Percentiles rank a stretch among this genome's conserved stretches.
Conservation (phyloP, 2,888 invertebrate genomes). For the Parapristionchus giblindavisi region DNA sequence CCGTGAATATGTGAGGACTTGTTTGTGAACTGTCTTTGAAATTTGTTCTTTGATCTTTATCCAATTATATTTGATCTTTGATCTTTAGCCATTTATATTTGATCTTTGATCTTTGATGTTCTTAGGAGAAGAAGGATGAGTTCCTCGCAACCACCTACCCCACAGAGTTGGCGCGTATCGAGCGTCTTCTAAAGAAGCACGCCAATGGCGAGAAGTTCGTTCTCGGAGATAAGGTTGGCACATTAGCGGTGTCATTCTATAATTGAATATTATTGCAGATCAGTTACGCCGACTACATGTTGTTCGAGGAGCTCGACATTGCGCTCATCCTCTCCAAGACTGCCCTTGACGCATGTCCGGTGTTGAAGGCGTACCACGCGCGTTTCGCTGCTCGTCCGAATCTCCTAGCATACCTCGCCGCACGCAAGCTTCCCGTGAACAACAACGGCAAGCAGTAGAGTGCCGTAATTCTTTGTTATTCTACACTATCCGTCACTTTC, state of each 20-base stretch:
- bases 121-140: conserved; percentile 45
- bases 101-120: not conserved
- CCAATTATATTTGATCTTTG: not conserved
- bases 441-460: conserved; percentile 57
- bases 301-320: conserved; percentile 63
- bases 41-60: not conserved
- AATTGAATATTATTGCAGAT: conserved; percentile 40
- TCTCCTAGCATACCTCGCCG: conserved; percentile 48
- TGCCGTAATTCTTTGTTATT: too few species aligned
- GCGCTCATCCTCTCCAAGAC: conserved; percentile 49
- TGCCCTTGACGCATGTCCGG: conserved; percentile 53
- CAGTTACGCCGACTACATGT: conserved; percentile 59
- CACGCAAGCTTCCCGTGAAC: conserved; percentile 47
- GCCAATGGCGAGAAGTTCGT: conserved; percentile 54
- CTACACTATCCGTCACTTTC: too few species aligned
- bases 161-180: conserved; percentile 47
- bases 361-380: conserved; percentile 58
- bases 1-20: conserved; percentile 45
- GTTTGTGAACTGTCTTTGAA: not conserved
- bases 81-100: not conserved
- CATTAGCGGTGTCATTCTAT: not conserved
- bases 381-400: conserved; percentile 49
- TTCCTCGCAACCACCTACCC: conserved; percentile 52
- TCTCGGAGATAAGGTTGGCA: conserved; percentile 48
- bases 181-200: conserved; percentile 54